Evolutionary conservation across 2,797 vertebrate species (phyloP).

Genomic region (Lacerta viridis): DNA sequence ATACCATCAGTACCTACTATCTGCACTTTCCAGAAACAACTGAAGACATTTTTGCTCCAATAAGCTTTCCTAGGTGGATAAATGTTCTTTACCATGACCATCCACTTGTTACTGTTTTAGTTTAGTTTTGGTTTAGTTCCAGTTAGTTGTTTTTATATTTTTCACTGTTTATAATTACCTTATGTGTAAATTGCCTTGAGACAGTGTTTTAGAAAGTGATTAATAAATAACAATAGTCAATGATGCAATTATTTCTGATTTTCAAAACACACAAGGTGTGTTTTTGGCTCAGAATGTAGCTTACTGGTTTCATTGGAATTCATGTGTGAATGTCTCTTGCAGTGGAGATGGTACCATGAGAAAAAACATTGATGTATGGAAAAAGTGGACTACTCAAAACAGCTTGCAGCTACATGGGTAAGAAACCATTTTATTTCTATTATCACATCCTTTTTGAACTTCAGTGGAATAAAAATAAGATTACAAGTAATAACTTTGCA

Average conservation of each 20-base stretch:
- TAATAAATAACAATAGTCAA: too few species aligned
- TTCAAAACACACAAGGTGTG: background rate
- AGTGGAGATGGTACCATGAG: constrained; percentile 99
- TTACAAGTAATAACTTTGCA: background rate
- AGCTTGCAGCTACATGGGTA: constrained; percentile 97
- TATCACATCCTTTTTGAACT: background rate
- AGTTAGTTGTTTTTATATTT: too few species aligned
- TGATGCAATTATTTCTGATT: too few species aligned
- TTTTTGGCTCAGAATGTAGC: background rate
- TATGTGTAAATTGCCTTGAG: too few species aligned
- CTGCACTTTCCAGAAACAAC: too few species aligned
- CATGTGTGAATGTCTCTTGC: constrained; percentile 48
- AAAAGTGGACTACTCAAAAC: constrained; percentile 97
- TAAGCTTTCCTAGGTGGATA: background rate
- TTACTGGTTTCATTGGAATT: background rate
- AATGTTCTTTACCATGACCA: too few species aligned
- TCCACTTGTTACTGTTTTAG: too few species aligned
- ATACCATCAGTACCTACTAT: too few species aligned
- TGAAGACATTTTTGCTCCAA: too few species aligned
- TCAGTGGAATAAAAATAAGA: background rate
- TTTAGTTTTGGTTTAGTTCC: too few species aligned
- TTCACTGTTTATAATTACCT: too few species aligned
- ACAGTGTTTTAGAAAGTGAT: too few species aligned
- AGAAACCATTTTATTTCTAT: constrained; percentile 56
- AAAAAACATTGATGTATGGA: constrained; percentile 99